Base-by-base conservation (phyloP, 2,888 invertebrate genomes). In the Eumerus sabulonum region DNA sequence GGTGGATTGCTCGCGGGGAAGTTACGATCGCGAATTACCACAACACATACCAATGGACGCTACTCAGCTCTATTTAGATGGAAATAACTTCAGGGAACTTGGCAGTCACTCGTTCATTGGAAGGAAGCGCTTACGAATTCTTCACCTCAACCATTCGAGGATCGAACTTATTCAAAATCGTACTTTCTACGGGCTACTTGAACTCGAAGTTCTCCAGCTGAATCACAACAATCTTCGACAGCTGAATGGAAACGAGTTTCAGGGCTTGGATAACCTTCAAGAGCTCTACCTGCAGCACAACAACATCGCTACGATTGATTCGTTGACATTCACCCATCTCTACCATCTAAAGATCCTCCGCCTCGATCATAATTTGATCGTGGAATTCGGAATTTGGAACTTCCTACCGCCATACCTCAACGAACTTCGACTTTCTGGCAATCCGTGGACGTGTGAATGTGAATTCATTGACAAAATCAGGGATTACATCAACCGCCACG, bases 31-130 rank as follows among this genome's bases (percentile, higher is more conserved):
- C 68, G 93, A 93, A 86, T 92, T 97, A 90, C 97, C 97, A 40
- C 93, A 93, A 82, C 93, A 94, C 84, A 94, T 98, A 85, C 98
- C 98, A 71, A 98, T 98, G 96, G 97, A 97, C 89, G 96, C 97
- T 83, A 98, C 98, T 59, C 96, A 97, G 90, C 93, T 98, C 82
- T 96, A 96, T 90, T 91, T 98, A 85, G 97, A 97, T 87, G 97
- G 97, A 76, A 97, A 98, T 88, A 93, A 94, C 86, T 94, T 98
- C 88, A 93, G 94, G 81, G 94, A 95, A 88, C 91, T 98, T 84
- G 93, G 94, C 82, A 95, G 95, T 87, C 97, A 97, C 87, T 94
- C 95, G 64, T 97, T 98, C 90, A 95, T 98, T 84, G 98, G 97
- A n/a, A 92, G 96, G 83, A 97, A 97, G 89, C 96, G 96, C 86